A percentile compares a stretch with the other conserved stretches of the same genome.
phyloP scores from a whole-genome alignment of 2,888 invertebrate species.

The Prosapia bicincta region DNA sequence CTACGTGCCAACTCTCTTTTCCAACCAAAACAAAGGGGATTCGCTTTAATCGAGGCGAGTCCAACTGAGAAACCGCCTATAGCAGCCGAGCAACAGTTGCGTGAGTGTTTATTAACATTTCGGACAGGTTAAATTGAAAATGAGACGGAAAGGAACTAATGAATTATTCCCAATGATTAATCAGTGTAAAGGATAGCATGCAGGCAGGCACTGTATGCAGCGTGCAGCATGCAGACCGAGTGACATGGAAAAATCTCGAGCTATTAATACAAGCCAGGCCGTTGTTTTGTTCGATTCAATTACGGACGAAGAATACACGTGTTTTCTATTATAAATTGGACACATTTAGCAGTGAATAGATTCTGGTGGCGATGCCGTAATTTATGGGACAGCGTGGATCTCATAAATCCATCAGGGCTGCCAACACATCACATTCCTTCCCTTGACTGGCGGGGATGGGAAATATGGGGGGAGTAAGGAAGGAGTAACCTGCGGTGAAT shows the following conservation, averaged over 20 bases:
- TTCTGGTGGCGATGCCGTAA: not conserved
- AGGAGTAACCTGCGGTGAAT: not conserved
- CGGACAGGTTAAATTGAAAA: not conserved
- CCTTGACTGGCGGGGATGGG: not conserved
- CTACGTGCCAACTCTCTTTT: no score
- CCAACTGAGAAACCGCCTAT: no score
- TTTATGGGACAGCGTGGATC: not conserved
- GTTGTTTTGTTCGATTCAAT: slow-evolving; percentile 29
- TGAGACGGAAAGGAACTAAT: not conserved
- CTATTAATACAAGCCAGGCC: not conserved
- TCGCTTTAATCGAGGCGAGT: no score
- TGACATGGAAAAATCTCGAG: not conserved
- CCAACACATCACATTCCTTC: not conserved
- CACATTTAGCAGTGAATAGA: not conserved
- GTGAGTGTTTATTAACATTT: not conserved
- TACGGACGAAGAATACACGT: slow-evolving; percentile 24
- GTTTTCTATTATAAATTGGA: slow-evolving; percentile 16
- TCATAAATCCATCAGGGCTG: slow-evolving; percentile 2
- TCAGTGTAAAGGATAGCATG: not conserved
- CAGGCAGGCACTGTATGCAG: not conserved
- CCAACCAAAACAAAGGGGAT: no score
- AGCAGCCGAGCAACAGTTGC: no score
- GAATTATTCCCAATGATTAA: not conserved
- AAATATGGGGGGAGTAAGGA: no score
- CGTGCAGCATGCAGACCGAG: not conserved